phyloP scores from a whole-genome alignment of 2,113 vertebrate genomes.

The Notothenia rossii region DNA sequence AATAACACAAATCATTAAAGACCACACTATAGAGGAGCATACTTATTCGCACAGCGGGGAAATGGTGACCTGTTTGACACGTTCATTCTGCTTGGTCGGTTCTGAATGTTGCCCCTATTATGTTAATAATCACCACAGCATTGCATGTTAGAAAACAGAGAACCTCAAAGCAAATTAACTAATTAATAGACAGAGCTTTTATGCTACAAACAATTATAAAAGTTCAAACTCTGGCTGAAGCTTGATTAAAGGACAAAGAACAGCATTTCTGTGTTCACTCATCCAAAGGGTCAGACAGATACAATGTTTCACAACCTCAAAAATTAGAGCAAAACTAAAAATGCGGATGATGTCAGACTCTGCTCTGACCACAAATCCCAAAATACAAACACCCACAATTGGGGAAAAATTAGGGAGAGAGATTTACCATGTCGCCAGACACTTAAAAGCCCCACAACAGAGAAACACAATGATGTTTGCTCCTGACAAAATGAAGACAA shows the following conservation, averaged over 20 bases:
- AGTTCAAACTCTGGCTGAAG: slow-evolving; percentile 25
- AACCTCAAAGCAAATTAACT: slow-evolving; percentile 22
- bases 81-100: slow-evolving; percentile 35
- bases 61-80: slow-evolving; percentile 32
- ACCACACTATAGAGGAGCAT: neutral
- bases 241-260: slow-evolving; percentile 3
- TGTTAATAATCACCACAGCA: slow-evolving; percentile 44
- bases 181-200: slow-evolving; percentile 24
- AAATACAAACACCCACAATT: slow-evolving; percentile 29
- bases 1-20: slow-evolving; percentile 18
- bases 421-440: neutral
- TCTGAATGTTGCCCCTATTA: slow-evolving; percentile 55
- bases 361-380: slow-evolving; percentile 14
- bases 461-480: neutral
- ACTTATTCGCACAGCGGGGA: slow-evolving; percentile 7
- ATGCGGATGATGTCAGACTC: slow-evolving; percentile 30
- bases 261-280: slow-evolving; percentile 1
- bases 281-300: neutral
- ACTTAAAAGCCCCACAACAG: neutral
- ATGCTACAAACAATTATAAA: slow-evolving; percentile 9
- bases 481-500: neutral
- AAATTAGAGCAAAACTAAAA: slow-evolving; percentile 27
- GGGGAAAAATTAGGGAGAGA: neutral
- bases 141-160: slow-evolving; percentile 9
- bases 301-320: slow-evolving; percentile 28